Percentiles rank a stretch among this genome's conserved stretches.
These are phyloP conservation scores for Harpegnathos saltator DNA, from an alignment of 1,140 invertebrate genomes.

Conservation along the genomic window DNA sequence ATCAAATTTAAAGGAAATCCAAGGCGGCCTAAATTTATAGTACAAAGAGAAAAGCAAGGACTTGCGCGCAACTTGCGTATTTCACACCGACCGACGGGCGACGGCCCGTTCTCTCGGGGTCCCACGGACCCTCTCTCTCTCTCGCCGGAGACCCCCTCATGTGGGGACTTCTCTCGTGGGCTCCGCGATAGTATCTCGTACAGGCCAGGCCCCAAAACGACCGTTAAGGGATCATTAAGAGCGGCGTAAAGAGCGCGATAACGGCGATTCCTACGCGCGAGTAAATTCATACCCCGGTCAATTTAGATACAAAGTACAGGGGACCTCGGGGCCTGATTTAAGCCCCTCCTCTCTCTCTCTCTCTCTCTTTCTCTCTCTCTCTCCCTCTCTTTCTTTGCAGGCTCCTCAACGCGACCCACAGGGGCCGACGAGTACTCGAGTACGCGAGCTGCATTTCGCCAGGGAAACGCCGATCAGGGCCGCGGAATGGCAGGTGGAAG, in stretches of 20 bases:
- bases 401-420: slow-evolving; percentile 18
- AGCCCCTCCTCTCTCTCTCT: too few species aligned
- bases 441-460: slow-evolving; percentile 19
- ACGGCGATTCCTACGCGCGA: slow-evolving; percentile 72
- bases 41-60: not conserved
- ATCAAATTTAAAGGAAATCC: not conserved
- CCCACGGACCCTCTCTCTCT: slow-evolving; percentile 37
- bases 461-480: slow-evolving; percentile 45
- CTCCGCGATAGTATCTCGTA: slow-evolving; percentile 57
- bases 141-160: slow-evolving; percentile 11
- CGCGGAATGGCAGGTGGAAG: slow-evolving; percentile 74
- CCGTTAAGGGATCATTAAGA: slow-evolving; percentile 78
- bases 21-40: too few species aligned
- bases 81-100: too few species aligned
- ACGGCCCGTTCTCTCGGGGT: slow-evolving; percentile 43
- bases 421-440: slow-evolving; percentile 14
- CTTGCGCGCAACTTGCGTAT: slow-evolving; percentile 27
- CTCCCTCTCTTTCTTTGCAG: slow-evolving; percentile 12
- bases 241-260: slow-evolving; percentile 67
- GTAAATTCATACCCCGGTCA: slow-evolving; percentile 73
- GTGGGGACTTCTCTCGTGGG: slow-evolving; percentile 23
- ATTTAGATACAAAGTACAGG: slow-evolving; percentile 75
- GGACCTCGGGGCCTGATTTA: slow-evolving; percentile 27
- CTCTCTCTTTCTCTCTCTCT: not conserved
- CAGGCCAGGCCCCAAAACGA: slow-evolving; percentile 39